Evolutionary conservation across 2,888 invertebrate genomes (phyloP).

Genomic region (Spisula solida): DNA sequence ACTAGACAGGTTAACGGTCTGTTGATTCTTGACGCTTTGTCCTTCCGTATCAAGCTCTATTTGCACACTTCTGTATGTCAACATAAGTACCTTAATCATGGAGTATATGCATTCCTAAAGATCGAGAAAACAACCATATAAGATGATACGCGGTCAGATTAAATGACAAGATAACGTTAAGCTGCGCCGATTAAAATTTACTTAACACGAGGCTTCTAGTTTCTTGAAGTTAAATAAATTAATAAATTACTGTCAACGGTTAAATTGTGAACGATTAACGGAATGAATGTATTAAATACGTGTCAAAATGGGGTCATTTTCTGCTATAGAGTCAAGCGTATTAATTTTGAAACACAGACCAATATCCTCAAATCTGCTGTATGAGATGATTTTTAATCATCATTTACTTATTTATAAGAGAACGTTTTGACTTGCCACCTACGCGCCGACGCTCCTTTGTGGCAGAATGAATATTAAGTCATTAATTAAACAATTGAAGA

Average conservation of each 20-base stretch:
- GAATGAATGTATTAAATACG: slow-evolving; percentile 19
- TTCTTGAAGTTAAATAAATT: slow-evolving; percentile 40
- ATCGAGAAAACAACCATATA: slow-evolving; percentile 29
- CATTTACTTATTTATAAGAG: background rate
- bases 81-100: background rate
- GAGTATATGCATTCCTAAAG: slow-evolving; percentile 13
- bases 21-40: background rate
- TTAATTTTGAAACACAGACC: slow-evolving; percentile 8
- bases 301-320: background rate
- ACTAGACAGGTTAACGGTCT: background rate
- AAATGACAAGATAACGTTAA: slow-evolving; percentile 27
- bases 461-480: background rate
- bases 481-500: background rate
- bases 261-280: slow-evolving; percentile 10
- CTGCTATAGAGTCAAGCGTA: background rate
- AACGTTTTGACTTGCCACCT: background rate
- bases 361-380: background rate
- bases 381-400: background rate
- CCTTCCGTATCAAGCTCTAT: background rate
- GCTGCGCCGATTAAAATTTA: slow-evolving; percentile 19
- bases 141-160: slow-evolving; percentile 20
- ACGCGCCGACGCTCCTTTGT: too few species aligned
- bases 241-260: slow-evolving; percentile 32
- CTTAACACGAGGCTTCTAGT: background rate
- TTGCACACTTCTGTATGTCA: background rate